Evolutionary conservation across 1,140 invertebrate genomes (phyloP).

Genomic region (Cherax destructor): DNA sequence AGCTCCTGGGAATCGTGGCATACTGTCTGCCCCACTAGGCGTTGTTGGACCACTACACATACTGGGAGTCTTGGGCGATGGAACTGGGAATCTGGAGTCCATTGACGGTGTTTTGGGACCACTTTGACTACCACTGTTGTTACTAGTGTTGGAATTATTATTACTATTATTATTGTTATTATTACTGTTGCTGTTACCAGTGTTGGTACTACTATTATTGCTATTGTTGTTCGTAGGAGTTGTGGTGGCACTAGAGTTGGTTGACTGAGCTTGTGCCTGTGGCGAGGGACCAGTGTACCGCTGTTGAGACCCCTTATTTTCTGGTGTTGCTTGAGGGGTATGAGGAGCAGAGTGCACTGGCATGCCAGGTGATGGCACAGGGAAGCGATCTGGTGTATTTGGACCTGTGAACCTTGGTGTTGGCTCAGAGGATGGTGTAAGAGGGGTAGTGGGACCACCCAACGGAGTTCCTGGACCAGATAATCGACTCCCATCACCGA

Average conservation of each 20-base stretch:
- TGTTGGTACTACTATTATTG: conserved; percentile 48
- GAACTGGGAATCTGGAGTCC: conserved; percentile 82
- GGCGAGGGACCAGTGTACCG: conserved; percentile 57
- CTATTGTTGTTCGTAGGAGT: conserved; percentile 42
- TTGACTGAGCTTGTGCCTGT: conserved; percentile 3
- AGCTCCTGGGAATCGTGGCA: conserved; percentile 83
- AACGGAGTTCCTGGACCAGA: conserved; percentile 66
- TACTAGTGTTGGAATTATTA: conserved; percentile 13
- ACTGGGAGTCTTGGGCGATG: conserved; percentile 87
- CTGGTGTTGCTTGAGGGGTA: conserved; percentile 58
- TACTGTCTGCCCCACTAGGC: conserved; percentile 74
- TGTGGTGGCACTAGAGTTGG: conserved; percentile 27
- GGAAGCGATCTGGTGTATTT: conserved; percentile 70
- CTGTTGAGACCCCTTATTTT: conserved; percentile 60
- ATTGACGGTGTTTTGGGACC: conserved; percentile 69
- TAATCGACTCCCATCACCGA: conserved; percentile 52
- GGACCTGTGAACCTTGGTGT: conserved; percentile 65
- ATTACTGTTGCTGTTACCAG: background rate
- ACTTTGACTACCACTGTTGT: conserved; percentile 59
- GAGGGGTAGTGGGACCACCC: conserved; percentile 71
- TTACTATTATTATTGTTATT: conserved; percentile 33
- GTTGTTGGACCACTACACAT: conserved; percentile 78
- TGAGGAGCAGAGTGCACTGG: conserved; percentile 56
- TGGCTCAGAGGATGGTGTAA: conserved; percentile 58
- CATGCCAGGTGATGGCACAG: conserved; percentile 66